Evolutionary conservation across 2,797 vertebrate species (phyloP).

Genomic region (Limnodromus scolopaceus): DNA sequence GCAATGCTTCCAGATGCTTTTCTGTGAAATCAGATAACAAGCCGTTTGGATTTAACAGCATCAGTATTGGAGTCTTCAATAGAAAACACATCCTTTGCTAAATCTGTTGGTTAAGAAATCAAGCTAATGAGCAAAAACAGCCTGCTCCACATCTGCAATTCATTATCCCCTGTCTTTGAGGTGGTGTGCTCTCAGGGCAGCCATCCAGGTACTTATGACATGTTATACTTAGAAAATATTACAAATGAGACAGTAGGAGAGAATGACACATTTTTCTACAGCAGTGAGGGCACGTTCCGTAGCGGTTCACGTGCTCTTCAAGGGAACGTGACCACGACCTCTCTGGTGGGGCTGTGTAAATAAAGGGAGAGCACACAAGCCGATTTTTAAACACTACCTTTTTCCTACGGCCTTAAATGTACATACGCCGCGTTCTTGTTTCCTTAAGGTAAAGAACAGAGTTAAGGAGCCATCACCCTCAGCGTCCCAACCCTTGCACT

Average conservation of each 20-base stretch:
- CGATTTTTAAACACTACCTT: not conserved
- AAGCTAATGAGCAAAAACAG: constrained; percentile 63
- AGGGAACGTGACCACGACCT: not conserved
- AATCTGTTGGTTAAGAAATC: constrained; percentile 55
- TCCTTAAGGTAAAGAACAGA: constrained; percentile 11
- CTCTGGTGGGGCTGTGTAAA: not conserved
- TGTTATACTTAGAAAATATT: constrained; percentile 18
- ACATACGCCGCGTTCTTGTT: not conserved
- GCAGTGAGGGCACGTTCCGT: not conserved
- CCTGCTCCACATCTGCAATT: constrained; percentile 60
- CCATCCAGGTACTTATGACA: constrained; percentile 47
- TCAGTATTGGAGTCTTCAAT: constrained; percentile 1
- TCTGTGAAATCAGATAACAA: constrained; percentile 50
- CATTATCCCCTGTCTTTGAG: constrained; percentile 41
- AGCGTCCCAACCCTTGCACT: not conserved
- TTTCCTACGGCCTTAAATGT: constrained; percentile 13
- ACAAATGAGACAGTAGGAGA: not conserved
- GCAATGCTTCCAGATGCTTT: constrained; percentile 58
- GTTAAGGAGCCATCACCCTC: not conserved
- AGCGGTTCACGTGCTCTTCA: not conserved
- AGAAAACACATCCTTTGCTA: constrained; percentile 53
- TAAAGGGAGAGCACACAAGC: not conserved
- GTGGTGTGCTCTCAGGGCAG: constrained; percentile 22
- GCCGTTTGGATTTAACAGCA: constrained; percentile 13
- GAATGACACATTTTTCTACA: constrained; percentile 5